Evolutionary conservation across 2,113 vertebrate species (phyloP).

Genomic region (Mungos mungo): DNA sequence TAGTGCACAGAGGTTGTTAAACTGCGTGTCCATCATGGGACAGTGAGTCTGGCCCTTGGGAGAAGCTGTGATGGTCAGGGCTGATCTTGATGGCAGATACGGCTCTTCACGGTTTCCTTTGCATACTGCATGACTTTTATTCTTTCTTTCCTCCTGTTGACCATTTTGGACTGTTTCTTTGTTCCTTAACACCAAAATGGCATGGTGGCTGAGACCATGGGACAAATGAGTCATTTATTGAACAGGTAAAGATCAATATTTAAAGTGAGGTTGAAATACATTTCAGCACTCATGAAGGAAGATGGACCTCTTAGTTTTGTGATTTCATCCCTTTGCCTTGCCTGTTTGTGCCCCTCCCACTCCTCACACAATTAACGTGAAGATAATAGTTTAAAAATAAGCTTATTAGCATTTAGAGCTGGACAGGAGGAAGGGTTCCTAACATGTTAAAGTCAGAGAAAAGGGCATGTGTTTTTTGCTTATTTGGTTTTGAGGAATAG

Average conservation of each 20-base stretch:
- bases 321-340: conserved; percentile 15
- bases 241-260: not conserved
- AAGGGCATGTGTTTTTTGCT: conserved; percentile 36
- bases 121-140: not conserved
- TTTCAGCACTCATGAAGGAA: conserved; percentile 1
- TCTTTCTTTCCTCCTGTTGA: not conserved
- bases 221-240: not conserved
- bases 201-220: not conserved
- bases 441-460: conserved; percentile 15
- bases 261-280: conserved; percentile 13
- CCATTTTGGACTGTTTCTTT: not conserved
- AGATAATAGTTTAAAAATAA: conserved; percentile 52
- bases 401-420: conserved; percentile 17
- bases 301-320: not conserved
- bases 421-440: not conserved
- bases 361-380: conserved; percentile 2
- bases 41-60: not conserved
- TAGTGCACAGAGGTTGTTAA: conserved; percentile 29
- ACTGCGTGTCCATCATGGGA: not conserved
- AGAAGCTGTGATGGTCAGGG: not conserved
- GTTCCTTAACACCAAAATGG: not conserved
- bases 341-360: not conserved
- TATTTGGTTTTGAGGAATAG: conserved; percentile 43
- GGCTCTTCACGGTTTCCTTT: conserved; percentile 17
- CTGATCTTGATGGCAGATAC: not conserved